Percentiles rank a stretch among this genome's conserved stretches.
These are phyloP conservation scores for Capricornis sumatraensis DNA, from an alignment of 2,113 vertebrate species.

Conservation along the genomic window DNA sequence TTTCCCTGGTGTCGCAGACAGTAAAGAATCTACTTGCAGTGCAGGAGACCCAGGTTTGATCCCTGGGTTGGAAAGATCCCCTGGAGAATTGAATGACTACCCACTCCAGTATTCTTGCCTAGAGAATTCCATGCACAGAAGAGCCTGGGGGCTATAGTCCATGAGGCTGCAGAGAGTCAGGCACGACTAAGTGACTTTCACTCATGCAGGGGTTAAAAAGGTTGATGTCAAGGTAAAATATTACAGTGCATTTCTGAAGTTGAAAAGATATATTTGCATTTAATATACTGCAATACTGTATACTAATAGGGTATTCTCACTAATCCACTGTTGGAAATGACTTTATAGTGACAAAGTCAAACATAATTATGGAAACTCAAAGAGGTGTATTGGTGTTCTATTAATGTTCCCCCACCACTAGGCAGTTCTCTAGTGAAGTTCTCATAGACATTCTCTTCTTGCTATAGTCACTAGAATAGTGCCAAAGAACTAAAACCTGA, in stretches of 20 bases:
- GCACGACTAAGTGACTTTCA: background rate
- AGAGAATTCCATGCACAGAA: background rate
- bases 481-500: background rate
- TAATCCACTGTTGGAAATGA: background rate
- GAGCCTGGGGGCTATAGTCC: background rate
- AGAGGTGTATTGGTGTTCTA: background rate
- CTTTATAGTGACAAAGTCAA: background rate
- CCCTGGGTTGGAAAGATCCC: background rate
- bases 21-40: background rate
- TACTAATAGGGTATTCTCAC: background rate
- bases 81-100: background rate
- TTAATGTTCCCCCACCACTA: background rate
- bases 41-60: background rate
- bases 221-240: background rate
- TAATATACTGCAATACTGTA: background rate
- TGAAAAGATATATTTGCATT: background rate
- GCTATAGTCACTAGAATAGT: background rate
- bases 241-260: background rate
- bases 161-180: background rate
- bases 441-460: background rate
- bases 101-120: background rate
- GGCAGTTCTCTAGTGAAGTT: background rate
- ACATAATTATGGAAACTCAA: background rate
- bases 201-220: background rate
- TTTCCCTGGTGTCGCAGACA: background rate